Conservation (phyloP, 2,113 vertebrate species). For the Rhea americana region DNA sequence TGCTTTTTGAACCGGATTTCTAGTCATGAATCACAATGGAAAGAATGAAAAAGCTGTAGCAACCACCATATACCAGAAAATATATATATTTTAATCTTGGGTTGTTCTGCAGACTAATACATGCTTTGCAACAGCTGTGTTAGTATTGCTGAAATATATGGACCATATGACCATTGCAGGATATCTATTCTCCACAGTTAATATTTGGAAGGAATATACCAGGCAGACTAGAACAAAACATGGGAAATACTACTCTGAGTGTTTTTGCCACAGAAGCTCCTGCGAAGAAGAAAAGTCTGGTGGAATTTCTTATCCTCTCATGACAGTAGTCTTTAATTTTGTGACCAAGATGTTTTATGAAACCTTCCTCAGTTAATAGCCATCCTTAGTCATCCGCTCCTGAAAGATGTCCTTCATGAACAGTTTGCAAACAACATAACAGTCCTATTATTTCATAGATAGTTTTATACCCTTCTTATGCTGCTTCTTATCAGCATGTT, state of each 20-base stretch:
- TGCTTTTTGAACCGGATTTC: background rate
- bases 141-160: background rate
- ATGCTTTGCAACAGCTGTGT: background rate
- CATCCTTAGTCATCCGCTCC: background rate
- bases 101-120: background rate
- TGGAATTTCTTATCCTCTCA: background rate
- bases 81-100: background rate
- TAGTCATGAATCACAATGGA: background rate
- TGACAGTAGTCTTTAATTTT: background rate
- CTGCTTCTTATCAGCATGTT: background rate
- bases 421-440: background rate
- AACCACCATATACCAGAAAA: background rate
- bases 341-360: background rate
- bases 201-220: background rate
- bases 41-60: background rate
- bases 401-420: background rate
- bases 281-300: background rate
- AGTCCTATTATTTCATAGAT: background rate
- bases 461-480: background rate
- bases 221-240: background rate
- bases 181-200: background rate
- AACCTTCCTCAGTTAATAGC: background rate
- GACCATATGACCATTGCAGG: background rate
- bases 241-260: accelerated
- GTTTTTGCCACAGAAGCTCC: background rate